Evolutionary conservation across 2,888 invertebrate species (phyloP).

Genomic region (Ramazzottius varieornatus): DNA sequence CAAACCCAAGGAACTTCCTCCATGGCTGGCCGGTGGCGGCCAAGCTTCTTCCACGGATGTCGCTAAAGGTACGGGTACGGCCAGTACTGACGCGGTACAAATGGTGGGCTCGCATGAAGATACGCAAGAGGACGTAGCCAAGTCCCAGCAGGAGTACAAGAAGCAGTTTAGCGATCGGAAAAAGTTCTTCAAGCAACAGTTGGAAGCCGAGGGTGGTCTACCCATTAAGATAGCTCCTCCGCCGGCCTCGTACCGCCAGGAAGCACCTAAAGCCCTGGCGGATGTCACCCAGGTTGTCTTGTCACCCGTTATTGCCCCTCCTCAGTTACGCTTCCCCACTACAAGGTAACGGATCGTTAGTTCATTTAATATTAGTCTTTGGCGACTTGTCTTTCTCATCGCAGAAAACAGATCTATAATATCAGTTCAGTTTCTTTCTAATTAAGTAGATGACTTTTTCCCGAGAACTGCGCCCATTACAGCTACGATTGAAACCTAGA

Average conservation of each 20-base stretch:
- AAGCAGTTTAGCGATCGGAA: slow-evolving; percentile 1
- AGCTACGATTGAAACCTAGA: too few relatives aligned
- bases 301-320: not conserved
- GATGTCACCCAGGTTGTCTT: not conserved
- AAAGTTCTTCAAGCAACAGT: slow-evolving; percentile 1
- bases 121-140: not conserved
- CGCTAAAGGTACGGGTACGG: not conserved
- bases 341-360: too few relatives aligned
- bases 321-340: not conserved
- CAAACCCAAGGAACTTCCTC: too few relatives aligned
- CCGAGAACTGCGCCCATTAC: too few relatives aligned
- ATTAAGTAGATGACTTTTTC: too few relatives aligned
- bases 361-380: too few relatives aligned
- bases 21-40: not conserved
- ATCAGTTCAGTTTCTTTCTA: too few relatives aligned
- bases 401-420: too few relatives aligned
- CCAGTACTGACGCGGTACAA: not conserved
- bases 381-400: too few relatives aligned
- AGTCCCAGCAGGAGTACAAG: not conserved
- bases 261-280: not conserved
- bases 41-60: not conserved
- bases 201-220: not conserved
- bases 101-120: slow-evolving; percentile 3
- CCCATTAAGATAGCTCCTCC: not conserved
- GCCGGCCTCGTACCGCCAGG: not conserved